phyloP scores from a whole-genome alignment of 2,797 vertebrate species.

The Gymnoscopelus braueri region DNA sequence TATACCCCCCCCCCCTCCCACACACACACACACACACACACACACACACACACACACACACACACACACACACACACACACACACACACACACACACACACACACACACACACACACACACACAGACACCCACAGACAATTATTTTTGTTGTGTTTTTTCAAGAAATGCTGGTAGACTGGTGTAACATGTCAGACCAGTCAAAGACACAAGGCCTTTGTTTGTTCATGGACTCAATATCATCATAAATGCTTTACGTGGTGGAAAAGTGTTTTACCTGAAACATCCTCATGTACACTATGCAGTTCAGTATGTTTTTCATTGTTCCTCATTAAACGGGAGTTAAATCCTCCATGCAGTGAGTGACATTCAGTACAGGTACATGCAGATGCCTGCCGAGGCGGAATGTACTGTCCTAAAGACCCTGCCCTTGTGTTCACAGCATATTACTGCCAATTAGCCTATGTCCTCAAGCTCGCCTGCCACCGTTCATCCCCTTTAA shows the following conservation, averaged over 20 bases:
- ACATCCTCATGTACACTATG: background rate
- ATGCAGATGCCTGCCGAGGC: background rate
- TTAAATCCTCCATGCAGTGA: background rate
- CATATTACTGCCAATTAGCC: background rate
- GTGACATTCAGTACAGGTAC: background rate
- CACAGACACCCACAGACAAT: background rate
- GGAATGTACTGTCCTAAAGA: background rate
- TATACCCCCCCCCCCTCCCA: no score
- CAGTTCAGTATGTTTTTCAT: background rate
- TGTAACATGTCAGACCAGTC: constrained; percentile 11
- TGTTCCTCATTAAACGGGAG: background rate
- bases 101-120: no score
- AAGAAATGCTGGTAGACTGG: constrained; percentile 16
- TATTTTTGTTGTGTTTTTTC: background rate
- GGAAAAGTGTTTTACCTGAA: no score
- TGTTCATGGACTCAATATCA: background rate
- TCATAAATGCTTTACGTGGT: background rate
- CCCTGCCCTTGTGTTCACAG: background rate
- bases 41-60: no score
- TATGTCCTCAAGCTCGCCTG: background rate
- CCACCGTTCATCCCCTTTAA: background rate
- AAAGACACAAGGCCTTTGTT: background rate
- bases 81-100: no score
- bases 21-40: background rate
- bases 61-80: no score